Conservation (phyloP, 2,888 invertebrate genomes). For the Clostera curtula region DNA sequence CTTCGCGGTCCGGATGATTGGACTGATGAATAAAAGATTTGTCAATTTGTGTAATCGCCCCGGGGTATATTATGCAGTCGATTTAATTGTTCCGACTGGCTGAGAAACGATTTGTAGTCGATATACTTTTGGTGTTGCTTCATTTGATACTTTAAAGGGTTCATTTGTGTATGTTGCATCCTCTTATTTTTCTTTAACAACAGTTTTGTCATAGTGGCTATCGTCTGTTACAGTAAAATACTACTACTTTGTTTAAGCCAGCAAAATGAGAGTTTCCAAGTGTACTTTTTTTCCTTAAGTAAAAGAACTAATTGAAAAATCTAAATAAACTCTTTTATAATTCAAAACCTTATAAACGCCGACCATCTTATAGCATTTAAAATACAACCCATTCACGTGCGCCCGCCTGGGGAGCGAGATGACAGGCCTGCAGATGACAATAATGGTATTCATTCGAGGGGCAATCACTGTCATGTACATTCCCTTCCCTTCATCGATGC, state of each 20-base stretch:
- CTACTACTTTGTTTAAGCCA: no score
- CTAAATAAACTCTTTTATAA: no score
- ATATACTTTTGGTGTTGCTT: conserved; percentile 18
- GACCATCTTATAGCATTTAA: no score
- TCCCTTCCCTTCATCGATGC: conserved; percentile 13
- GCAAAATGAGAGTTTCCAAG: no score
- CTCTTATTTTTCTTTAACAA: no score
- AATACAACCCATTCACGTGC: conserved; percentile 6
- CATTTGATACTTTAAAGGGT: no score
- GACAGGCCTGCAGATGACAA: conserved; percentile 41
- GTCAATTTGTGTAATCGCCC: conserved; percentile 64
- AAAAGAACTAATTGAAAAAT: no score
- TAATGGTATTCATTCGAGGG: conserved; percentile 40
- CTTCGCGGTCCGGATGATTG: conserved; percentile 62
- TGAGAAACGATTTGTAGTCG: conserved; percentile 14
- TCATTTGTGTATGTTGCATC: no score
- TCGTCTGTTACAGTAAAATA: no score
- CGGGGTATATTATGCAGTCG: conserved; percentile 53
- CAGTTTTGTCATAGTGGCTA: no score
- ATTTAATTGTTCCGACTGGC: conserved; percentile 38
- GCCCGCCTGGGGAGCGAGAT: conserved; percentile 18
- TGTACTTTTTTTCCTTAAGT: no score
- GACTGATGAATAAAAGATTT: conserved; percentile 68
- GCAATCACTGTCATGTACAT: conserved; percentile 30
- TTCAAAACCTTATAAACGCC: no score